A percentile compares a stretch with the other conserved stretches of the same genome.
Conservation (phyloP, 2,888 invertebrate species). For the Drepanosiphum platanoidis region DNA sequence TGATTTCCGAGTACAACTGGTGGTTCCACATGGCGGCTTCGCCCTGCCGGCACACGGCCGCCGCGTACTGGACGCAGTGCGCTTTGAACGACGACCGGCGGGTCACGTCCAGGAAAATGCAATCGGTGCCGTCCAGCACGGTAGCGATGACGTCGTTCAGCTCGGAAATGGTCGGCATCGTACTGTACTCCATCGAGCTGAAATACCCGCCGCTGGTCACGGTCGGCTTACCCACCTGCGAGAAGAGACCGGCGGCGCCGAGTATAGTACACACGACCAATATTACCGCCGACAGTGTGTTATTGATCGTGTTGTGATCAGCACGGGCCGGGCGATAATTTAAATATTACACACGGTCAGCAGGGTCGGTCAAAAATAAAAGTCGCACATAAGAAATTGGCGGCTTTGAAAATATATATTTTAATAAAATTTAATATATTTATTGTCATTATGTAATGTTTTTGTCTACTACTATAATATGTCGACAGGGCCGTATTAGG, state of each 20-base stretch:
- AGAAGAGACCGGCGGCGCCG: not conserved
- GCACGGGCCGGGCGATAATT: too few species aligned
- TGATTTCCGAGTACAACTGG: constrained; percentile 67
- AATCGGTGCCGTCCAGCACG: constrained; percentile 78
- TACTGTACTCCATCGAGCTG: constrained; percentile 65
- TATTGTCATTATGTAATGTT: too few species aligned
- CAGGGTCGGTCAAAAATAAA: too few species aligned
- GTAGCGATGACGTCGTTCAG: constrained; percentile 78
- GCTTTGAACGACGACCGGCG: constrained; percentile 75
- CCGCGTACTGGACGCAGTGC: constrained; percentile 67
- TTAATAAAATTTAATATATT: too few species aligned
- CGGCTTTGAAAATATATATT: too few species aligned
- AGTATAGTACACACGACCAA: not conserved
- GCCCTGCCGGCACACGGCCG: constrained; percentile 10
- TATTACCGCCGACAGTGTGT: too few species aligned
- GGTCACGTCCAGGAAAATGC: constrained; percentile 77
- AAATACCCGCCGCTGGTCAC: constrained; percentile 67
- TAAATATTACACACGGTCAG: too few species aligned
- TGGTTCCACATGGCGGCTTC: constrained; percentile 73
- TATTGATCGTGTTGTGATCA: too few species aligned
- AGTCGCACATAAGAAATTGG: too few species aligned
- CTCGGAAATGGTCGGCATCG: constrained; percentile 73
- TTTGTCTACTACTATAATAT: too few species aligned
- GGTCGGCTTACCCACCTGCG: constrained; percentile 72
- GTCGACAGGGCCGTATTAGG: too few species aligned